Base-by-base conservation (phyloP, 2,888 invertebrate genomes). In the Pelosia muscerda region DNA sequence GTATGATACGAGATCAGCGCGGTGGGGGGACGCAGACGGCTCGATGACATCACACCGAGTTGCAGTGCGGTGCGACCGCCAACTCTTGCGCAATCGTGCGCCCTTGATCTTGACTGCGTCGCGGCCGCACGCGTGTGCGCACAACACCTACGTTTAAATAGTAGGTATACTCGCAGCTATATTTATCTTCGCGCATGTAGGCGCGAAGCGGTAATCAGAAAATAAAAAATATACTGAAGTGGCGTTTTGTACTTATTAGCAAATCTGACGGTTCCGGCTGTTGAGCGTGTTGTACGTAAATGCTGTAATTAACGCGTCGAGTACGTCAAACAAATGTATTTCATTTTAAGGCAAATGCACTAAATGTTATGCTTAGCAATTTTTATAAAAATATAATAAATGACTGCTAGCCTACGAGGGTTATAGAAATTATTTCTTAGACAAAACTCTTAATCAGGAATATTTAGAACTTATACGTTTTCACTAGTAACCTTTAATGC, bases 71-170 rank as follows among this genome's bases (percentile, higher is more conserved):
- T 88, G 91, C 91, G 92, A 89, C 91, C 90, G 94, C 93, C 94
- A 94, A 92, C 91, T 92, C 90, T 95, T 94, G 92, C 94, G 95
- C 93, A 95, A 95, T 93, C 93, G 89, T 82, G 83, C 89, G 95
- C 92, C 95, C 95, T 95, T 95, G 95, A 95, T 95, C 95, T 95
- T 95, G 95, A 95, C 95, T 95, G 95, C 94, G 94, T 91, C 91
- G 92, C 90, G 91, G 89, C 87, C 90, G 90, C 88, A 91, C 92
- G 92, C 93, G 92, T 91, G 89, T 89, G 89, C 91, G 87, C 90
- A 86, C 87, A 80, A 84, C 87, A 86, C 86, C 85, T 85, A 89
- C 87, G 86, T 86, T 85, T 86, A 86, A 86, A 88, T 89, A 87
- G 82, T 87, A 81, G 77, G 78, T 83, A 88, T 83, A 88, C 81